These are phyloP conservation scores for Zaprionus camerounensis DNA, from an alignment of 1,140 invertebrate genomes.

Conservation along the genomic window DNA sequence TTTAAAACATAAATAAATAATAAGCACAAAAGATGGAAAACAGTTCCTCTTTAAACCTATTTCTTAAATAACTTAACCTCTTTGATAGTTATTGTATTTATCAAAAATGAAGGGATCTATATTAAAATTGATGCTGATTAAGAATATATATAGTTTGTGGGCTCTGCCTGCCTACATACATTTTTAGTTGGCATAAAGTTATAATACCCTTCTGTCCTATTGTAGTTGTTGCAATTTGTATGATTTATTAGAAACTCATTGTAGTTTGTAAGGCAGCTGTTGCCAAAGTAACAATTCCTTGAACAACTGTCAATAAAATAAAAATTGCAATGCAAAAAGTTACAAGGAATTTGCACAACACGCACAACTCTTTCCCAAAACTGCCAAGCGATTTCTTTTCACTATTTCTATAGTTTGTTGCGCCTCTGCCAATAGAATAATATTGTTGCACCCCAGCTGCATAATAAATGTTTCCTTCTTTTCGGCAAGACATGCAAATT, in stretches of 20 bases:
- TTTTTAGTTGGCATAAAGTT: too few species aligned
- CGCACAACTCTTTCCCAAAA: background rate
- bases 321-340: slow-evolving; percentile 17
- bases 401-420: slow-evolving; percentile 5
- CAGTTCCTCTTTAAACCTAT: too few species aligned
- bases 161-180: too few species aligned
- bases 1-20: too few species aligned
- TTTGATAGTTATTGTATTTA: too few species aligned
- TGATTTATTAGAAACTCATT: background rate
- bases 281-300: background rate
- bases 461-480: slow-evolving; percentile 27
- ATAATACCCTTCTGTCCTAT: too few species aligned
- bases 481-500: slow-evolving; percentile 69
- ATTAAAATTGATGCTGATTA: too few species aligned
- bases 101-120: too few species aligned
- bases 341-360: slow-evolving; percentile 8
- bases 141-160: too few species aligned
- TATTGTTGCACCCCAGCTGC: slow-evolving; percentile 50
- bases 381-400: background rate
- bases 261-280: background rate
- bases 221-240: too few species aligned
- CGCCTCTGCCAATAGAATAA: slow-evolving; percentile 66
- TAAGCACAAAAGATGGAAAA: too few species aligned
- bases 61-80: too few species aligned
- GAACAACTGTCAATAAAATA: background rate